These are phyloP conservation scores for Drosophila percnosoma DNA, from an alignment of 2,888 invertebrate species.

Conservation along the genomic window DNA sequence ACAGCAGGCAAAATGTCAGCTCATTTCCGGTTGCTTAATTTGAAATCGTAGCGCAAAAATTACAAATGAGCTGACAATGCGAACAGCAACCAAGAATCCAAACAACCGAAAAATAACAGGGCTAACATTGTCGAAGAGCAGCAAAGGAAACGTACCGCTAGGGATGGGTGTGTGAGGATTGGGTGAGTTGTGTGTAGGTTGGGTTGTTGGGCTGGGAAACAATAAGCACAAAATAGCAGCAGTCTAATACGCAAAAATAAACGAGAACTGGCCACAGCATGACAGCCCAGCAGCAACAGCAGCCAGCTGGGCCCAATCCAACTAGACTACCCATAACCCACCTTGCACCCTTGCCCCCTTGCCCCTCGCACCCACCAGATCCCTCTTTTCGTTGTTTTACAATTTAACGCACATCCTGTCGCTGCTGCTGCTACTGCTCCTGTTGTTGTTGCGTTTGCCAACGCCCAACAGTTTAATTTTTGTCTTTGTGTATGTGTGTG, in stretches of 20 bases:
- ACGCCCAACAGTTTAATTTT: slow-evolving; percentile 62
- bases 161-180: too few species aligned
- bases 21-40: slow-evolving; percentile 82
- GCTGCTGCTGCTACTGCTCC: slow-evolving; percentile 28
- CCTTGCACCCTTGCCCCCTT: neutral
- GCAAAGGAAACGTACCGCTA: slow-evolving; percentile 26
- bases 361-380: slow-evolving; percentile 7
- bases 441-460: slow-evolving; percentile 12
- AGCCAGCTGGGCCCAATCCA: slow-evolving; percentile 56
- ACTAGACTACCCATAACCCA: slow-evolving; percentile 2
- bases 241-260: slow-evolving; percentile 80
- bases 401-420: slow-evolving; percentile 79
- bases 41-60: slow-evolving; percentile 74
- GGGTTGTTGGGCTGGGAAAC: slow-evolving; percentile 50
- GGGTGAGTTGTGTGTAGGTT: neutral
- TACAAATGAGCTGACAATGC: slow-evolving; percentile 78
- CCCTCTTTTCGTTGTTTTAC: slow-evolving; percentile 71
- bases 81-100: slow-evolving; percentile 69
- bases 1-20: slow-evolving; percentile 58
- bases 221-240: slow-evolving; percentile 79
- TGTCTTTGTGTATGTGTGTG: slow-evolving; percentile 22
- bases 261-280: slow-evolving; percentile 73
- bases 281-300: slow-evolving; percentile 39
- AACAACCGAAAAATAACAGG: slow-evolving; percentile 78
- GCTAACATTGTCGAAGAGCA: slow-evolving; percentile 37